Percentiles rank a stretch among this genome's conserved stretches.
These are phyloP conservation scores for Eriosoma lanigerum DNA, from an alignment of 1,140 invertebrate species.

Conservation along the genomic window DNA sequence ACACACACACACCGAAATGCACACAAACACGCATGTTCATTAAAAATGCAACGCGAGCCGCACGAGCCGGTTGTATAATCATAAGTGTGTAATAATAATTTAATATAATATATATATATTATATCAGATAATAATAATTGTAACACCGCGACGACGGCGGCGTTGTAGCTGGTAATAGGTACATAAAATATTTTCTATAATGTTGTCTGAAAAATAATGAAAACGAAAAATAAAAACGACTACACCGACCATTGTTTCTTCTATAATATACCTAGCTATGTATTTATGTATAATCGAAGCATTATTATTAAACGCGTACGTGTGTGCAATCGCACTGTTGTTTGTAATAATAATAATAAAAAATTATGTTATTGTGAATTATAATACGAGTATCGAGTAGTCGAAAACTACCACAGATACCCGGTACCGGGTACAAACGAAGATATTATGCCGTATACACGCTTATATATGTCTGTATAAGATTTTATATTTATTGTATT, in stretches of 20 bases:
- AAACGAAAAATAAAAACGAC: background rate
- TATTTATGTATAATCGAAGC: too few relatives aligned
- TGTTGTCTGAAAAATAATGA: background rate
- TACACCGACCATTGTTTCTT: conserved; percentile 13
- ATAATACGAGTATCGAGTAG: too few relatives aligned
- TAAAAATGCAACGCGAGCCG: conserved; percentile 40
- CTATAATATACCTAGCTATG: too few relatives aligned
- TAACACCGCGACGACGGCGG: conserved; percentile 4
- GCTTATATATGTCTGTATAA: too few relatives aligned
- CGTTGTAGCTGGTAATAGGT: background rate
- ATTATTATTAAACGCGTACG: too few relatives aligned
- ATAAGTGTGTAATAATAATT: conserved; percentile 15
- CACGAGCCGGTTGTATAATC: conserved; percentile 24
- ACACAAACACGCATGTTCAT: background rate
- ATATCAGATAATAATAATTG: background rate
- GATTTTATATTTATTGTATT: too few relatives aligned
- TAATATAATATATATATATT: too few relatives aligned
- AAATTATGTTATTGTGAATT: too few relatives aligned
- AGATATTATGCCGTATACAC: background rate
- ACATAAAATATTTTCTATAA: background rate
- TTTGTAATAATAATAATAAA: too few relatives aligned
- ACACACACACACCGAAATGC: background rate
- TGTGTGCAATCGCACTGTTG: too few relatives aligned
- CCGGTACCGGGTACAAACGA: background rate
- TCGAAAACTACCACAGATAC: too few relatives aligned